Evolutionary conservation across 2,888 invertebrate species (phyloP).

Genomic region (Stenodema calcarata): DNA sequence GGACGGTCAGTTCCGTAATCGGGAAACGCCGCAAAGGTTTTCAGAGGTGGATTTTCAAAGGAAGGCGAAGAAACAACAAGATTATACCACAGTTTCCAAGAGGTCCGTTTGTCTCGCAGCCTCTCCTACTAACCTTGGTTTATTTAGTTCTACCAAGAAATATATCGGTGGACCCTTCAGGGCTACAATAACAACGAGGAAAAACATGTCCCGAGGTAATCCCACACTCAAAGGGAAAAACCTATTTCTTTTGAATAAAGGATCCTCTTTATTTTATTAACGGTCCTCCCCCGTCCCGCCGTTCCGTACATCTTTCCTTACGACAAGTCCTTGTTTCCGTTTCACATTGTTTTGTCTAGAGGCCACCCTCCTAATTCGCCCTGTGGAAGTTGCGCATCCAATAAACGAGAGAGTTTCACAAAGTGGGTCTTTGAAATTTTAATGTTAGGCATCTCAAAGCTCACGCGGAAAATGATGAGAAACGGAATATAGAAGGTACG

Average conservation of each 20-base stretch:
- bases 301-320: neutral
- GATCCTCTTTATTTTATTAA: constrained; percentile 48
- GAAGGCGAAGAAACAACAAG: constrained; percentile 40
- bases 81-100: constrained; percentile 24
- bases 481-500: too few relatives aligned
- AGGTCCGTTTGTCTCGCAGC: constrained; percentile 37
- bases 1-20: neutral
- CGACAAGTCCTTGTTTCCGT: neutral
- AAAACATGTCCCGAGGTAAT: constrained; percentile 42
- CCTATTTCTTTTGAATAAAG: constrained; percentile 49
- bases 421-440: neutral
- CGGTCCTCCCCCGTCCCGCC: neutral
- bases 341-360: neutral
- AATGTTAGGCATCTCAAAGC: too few relatives aligned
- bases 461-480: too few relatives aligned
- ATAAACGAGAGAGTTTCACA: neutral
- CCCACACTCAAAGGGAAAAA: constrained; percentile 40
- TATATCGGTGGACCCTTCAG: constrained; percentile 36
- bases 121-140: constrained; percentile 1
- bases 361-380: neutral
- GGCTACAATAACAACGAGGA: constrained; percentile 40
- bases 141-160: constrained; percentile 16
- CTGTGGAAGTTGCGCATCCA: neutral
- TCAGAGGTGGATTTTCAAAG: neutral
- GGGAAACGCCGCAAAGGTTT: neutral